Base-by-base conservation (phyloP, 2,797 vertebrate genomes). In the Chiroxiphia lanceolata region DNA sequence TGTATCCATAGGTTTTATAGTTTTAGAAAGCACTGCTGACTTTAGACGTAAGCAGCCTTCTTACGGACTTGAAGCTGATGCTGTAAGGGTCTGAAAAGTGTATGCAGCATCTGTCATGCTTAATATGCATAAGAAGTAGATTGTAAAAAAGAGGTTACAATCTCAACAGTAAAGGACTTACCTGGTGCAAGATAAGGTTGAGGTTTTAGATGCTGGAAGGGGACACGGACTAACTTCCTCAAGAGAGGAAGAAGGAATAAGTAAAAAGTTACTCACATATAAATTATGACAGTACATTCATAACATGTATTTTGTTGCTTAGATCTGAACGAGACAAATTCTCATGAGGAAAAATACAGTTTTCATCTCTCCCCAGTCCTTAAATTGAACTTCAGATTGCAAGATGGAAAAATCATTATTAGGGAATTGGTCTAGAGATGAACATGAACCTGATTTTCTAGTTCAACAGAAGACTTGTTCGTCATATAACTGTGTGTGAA, bases 341-440 rank as follows among this genome's bases (percentile, higher is more conserved):
- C 76, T 88, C 53, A 3, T 10, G 50, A 84, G 67, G 31, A 42
- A 72, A 75, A 70, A 87, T 38, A 16, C 9, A 61, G 47, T 91
- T 91, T 88, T 69, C 44, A n/a, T 88, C 67, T 67, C 64, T 83
- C 60, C 34, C 63, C 72, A 29, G 74, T 60, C 64, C 60, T 71
- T 84, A 83, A 84, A 93, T 82, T 94, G 91, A 90, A 71, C 67
- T 87, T 96, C 42, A 77, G 59, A 87, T 79, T 89, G 67, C 48
- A 82, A 87, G 42, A 67, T 74, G 51, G 78, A 84, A 93, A 95
- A 95, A 92, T 87, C 67, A 59, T 92, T 93, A 47, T 89, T 94
- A 80, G 38, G 33, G 64, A 90, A 89, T 90, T 80, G 74, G 60
- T 87, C 42, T 57, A 27, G 83, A 31, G 63, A 42, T 82, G 71